Conservation (phyloP, 2,797 vertebrate genomes). For the Acomys russatus region DNA sequence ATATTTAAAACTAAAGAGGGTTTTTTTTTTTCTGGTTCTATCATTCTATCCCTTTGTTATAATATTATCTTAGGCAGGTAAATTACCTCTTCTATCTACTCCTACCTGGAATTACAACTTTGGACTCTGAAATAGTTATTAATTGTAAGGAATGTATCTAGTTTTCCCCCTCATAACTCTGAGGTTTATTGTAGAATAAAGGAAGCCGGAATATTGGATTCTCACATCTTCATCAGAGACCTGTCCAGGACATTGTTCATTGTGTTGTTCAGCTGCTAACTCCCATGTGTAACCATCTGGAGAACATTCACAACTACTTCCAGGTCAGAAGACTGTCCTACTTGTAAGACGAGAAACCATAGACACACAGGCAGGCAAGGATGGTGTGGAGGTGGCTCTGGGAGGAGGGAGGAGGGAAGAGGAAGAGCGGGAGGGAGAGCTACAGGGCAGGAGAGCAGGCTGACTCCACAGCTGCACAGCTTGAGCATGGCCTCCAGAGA, state of each 20-base stretch:
- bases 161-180: conserved; percentile 64
- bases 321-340: conserved; percentile 91
- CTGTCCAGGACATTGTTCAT: conserved; percentile 91
- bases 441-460: neutral
- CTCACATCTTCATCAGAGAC: conserved; percentile 95
- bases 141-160: conserved; percentile 55
- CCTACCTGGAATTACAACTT: neutral
- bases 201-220: conserved; percentile 92
- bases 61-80: neutral
- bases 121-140: neutral
- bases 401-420: neutral
- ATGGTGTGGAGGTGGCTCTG: too few relatives aligned
- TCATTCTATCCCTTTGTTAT: neutral
- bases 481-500: neutral
- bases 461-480: neutral
- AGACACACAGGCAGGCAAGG: neutral
- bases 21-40: neutral
- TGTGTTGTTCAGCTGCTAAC: conserved; percentile 92
- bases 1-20: neutral
- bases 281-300: conserved; percentile 95
- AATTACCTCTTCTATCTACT: neutral
- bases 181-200: conserved; percentile 89
- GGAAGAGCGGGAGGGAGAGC: neutral
- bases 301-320: conserved; percentile 98
- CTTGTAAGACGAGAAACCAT: conserved; percentile 3